Conservation (phyloP, 2,797 vertebrate species). For the Pangasius larnaudii region DNA sequence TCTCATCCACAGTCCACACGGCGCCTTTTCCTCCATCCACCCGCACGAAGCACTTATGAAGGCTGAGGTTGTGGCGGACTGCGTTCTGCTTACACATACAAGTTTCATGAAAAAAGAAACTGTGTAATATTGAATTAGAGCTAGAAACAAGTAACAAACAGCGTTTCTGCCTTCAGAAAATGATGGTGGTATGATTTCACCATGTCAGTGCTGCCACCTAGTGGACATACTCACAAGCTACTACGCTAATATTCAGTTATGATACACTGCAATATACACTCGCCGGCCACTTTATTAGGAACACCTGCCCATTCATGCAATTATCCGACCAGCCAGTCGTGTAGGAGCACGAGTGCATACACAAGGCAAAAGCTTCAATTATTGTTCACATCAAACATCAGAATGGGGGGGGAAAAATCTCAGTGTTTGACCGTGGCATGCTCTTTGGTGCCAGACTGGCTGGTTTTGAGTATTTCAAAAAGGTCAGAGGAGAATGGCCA, state of each 20-base stretch:
- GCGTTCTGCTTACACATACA: slow-evolving; percentile 77
- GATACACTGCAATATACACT: neutral
- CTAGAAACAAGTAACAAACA: neutral
- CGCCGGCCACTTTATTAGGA: neutral
- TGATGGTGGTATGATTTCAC: neutral
- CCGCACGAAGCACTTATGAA: slow-evolving; percentile 88
- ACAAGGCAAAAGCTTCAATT: neutral
- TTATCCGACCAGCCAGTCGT: neutral
- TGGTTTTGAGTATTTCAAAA: neutral
- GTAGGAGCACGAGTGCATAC: neutral
- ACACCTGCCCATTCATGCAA: neutral
- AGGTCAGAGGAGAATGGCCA: neutral
- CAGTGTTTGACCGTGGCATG: neutral
- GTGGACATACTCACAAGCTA: slow-evolving; percentile 11
- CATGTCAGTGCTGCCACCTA: slow-evolving; percentile 42
- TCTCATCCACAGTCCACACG: slow-evolving; percentile 89
- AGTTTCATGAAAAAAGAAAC: neutral
- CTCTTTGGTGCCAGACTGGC: neutral
- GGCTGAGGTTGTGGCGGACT: slow-evolving; percentile 88
- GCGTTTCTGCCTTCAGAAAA: neutral
- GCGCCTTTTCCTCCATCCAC: slow-evolving; percentile 87
- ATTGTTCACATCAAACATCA: neutral
- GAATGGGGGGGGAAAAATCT: neutral
- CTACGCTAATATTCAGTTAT: neutral
- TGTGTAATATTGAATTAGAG: neutral